A percentile compares a stretch with the other conserved stretches of the same genome.
Conservation (phyloP, 1,140 invertebrate species). For the Drosophila orosa region DNA sequence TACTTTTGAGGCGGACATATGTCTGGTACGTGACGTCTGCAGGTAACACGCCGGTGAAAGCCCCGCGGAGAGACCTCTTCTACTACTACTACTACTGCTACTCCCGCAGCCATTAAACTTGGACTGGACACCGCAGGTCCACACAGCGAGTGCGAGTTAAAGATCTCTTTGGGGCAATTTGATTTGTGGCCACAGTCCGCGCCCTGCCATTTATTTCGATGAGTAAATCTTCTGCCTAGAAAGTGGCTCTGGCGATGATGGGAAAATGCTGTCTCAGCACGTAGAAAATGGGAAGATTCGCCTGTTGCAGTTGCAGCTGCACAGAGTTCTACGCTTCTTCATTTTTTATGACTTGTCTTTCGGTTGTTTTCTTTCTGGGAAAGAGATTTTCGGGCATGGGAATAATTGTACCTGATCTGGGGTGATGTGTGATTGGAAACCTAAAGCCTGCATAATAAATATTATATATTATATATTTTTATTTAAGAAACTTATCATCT, state of each 20-base stretch:
- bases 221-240: slow-evolving; percentile 60
- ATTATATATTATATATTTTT: background rate
- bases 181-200: slow-evolving; percentile 62
- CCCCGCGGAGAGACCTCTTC: slow-evolving; percentile 7
- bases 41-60: slow-evolving; percentile 36
- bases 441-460: background rate
- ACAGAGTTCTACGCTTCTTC: background rate
- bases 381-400: slow-evolving; percentile 24
- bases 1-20: slow-evolving; percentile 22
- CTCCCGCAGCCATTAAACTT: slow-evolving; percentile 22
- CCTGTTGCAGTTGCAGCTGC: slow-evolving; percentile 12
- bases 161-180: slow-evolving; percentile 53
- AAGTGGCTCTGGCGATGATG: slow-evolving; percentile 31
- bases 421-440: slow-evolving; percentile 1
- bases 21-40: slow-evolving; percentile 62
- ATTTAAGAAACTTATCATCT: background rate
- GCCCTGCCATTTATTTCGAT: slow-evolving; percentile 38
- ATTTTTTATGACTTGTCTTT: slow-evolving; percentile 2
- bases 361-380: slow-evolving; percentile 3
- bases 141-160: slow-evolving; percentile 32
- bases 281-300: slow-evolving; percentile 25
- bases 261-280: slow-evolving; percentile 49
- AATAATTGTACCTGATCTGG: slow-evolving; percentile 23
- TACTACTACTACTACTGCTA: background rate
- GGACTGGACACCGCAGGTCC: slow-evolving; percentile 25